phyloP scores from a whole-genome alignment of 2,888 invertebrate genomes.

The Amblyjoppa fuscipennis region DNA sequence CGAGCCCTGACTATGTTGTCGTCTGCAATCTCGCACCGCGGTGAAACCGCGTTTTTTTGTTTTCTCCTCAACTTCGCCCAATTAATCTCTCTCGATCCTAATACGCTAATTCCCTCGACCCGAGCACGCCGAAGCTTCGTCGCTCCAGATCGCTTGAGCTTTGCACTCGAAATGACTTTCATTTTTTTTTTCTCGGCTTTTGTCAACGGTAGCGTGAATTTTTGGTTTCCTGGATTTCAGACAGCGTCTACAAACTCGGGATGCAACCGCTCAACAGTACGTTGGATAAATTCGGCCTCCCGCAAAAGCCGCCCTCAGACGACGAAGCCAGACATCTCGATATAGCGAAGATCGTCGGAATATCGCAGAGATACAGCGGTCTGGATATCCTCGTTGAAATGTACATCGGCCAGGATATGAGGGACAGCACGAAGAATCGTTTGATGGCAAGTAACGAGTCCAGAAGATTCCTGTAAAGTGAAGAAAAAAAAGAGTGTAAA shows the following conservation, averaged over 20 bases:
- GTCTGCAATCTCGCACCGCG: background rate
- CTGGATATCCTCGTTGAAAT: slow-evolving; percentile 88
- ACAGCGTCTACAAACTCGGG: slow-evolving; percentile 88
- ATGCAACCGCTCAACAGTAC: slow-evolving; percentile 88
- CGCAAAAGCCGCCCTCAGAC: slow-evolving; percentile 86
- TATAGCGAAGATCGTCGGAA: slow-evolving; percentile 87
- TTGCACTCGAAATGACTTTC: background rate
- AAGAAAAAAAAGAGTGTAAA: background rate
- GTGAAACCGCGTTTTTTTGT: background rate
- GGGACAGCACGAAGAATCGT: slow-evolving; percentile 88
- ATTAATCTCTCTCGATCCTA: too few relatives aligned
- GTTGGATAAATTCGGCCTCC: slow-evolving; percentile 88
- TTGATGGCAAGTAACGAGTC: slow-evolving; percentile 86
- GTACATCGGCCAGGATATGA: slow-evolving; percentile 89
- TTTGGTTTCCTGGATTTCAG: slow-evolving; percentile 77
- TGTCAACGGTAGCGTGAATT: background rate
- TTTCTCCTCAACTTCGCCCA: too few relatives aligned
- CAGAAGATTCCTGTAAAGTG: background rate
- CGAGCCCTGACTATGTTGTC: background rate
- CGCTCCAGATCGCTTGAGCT: background rate
- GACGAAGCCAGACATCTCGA: slow-evolving; percentile 84
- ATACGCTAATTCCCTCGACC: background rate
- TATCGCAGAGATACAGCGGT: slow-evolving; percentile 86
- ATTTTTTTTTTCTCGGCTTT: background rate
- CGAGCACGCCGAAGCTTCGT: background rate